Conservation (phyloP, 2,113 vertebrate species). For the Aldabrachelys gigantea region DNA sequence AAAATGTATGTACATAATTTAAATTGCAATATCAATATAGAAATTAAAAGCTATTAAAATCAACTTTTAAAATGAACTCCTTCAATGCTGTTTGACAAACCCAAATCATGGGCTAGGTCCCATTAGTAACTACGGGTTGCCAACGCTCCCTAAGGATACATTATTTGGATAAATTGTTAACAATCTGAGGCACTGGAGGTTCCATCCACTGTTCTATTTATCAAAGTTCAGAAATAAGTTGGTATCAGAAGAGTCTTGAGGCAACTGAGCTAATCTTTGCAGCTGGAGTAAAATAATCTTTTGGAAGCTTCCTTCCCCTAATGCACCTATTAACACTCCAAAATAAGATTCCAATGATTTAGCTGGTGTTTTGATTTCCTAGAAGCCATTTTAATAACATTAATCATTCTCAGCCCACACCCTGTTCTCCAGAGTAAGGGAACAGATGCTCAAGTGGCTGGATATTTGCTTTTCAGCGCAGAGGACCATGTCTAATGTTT, state of each 20-base stretch:
- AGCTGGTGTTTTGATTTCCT: not conserved
- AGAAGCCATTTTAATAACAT: not conserved
- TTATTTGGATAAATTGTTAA: not conserved
- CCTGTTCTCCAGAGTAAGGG: not conserved
- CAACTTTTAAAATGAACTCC: slow-evolving; percentile 39
- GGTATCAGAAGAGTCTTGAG: not conserved
- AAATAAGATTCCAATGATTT: not conserved
- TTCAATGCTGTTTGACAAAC: slow-evolving; percentile 3
- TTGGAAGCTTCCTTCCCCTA: not conserved
- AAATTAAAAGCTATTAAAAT: slow-evolving; percentile 50
- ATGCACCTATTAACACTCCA: not conserved
- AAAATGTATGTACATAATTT: slow-evolving; percentile 43
- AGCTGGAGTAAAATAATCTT: not conserved
- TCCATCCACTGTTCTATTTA: not conserved
- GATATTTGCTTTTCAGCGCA: not conserved
- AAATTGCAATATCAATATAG: slow-evolving; percentile 54
- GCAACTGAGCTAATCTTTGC: not conserved
- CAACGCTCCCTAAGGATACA: not conserved
- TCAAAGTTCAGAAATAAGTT: not conserved
- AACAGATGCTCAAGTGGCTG: not conserved
- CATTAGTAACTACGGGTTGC: not conserved
- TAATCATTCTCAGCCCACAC: not conserved
- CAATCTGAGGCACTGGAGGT: not conserved
- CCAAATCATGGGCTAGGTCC: not conserved
- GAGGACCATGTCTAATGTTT: not conserved